Evolutionary conservation across 1,140 invertebrate genomes (phyloP).

Genomic region (Linepithema humile): DNA sequence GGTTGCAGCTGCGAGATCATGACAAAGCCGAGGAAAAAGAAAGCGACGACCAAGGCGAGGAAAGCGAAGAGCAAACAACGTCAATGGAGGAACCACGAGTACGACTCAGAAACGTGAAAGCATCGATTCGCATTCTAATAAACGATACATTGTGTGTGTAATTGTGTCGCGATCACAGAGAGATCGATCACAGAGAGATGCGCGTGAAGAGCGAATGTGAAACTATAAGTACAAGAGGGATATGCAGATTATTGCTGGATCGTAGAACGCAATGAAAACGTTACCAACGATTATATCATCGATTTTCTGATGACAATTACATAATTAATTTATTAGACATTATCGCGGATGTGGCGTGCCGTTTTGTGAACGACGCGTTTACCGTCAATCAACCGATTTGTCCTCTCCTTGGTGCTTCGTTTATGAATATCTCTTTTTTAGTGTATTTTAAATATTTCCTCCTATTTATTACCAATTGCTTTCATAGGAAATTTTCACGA

Average conservation of each 20-base stretch:
- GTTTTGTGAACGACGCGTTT: conserved; percentile 23
- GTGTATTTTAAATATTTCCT: conserved; percentile 7
- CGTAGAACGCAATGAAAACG: conserved; percentile 41
- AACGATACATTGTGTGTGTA: conserved; percentile 25
- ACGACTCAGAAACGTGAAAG: conserved; percentile 60
- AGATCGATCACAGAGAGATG: not conserved
- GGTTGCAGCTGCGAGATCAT: conserved; percentile 92
- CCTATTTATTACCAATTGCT: conserved; percentile 27
- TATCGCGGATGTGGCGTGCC: not conserved
- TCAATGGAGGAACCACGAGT: conserved; percentile 56
- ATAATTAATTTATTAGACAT: conserved; percentile 51
- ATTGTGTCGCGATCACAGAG: conserved; percentile 39
- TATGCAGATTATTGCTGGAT: conserved; percentile 4
- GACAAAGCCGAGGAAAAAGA: conserved; percentile 82
- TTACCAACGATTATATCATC: conserved; percentile 61
- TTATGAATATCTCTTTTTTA: conserved; percentile 27
- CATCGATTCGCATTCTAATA: conserved; percentile 22
- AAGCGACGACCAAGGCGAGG: conserved; percentile 73
- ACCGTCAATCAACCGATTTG: not conserved
- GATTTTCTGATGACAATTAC: conserved; percentile 48
- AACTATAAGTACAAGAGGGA: not conserved
- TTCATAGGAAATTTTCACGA: not conserved
- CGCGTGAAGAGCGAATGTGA: conserved; percentile 5
- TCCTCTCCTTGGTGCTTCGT: conserved; percentile 22
- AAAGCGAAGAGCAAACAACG: conserved; percentile 76